A percentile compares a stretch with the other conserved stretches of the same genome.
These are phyloP conservation scores for Nipponacmea schrenckii DNA, from an alignment of 2,888 invertebrate genomes.

Conservation along the genomic window DNA sequence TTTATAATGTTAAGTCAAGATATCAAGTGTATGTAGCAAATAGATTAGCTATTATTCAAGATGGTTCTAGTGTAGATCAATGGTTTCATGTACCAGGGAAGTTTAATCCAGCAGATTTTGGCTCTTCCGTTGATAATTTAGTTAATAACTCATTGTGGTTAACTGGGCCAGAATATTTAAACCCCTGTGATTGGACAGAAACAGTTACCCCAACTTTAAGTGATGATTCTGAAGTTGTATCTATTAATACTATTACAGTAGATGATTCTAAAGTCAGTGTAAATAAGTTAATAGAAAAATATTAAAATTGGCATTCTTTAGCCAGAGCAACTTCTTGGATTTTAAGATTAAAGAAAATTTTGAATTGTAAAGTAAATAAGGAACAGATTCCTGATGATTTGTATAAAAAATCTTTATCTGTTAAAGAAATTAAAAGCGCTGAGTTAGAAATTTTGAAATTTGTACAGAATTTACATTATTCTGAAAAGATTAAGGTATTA, in stretches of 20 bases:
- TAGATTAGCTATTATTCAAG: neutral
- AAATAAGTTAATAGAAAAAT: no score
- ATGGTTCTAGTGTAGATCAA: constrained; percentile 2
- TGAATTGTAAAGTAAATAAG: no score
- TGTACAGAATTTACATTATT: no score
- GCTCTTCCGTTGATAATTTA: neutral
- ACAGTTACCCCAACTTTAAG: neutral
- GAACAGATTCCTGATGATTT: no score
- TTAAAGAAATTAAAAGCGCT: neutral
- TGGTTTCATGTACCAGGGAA: neutral
- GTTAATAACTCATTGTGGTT: neutral
- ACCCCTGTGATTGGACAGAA: neutral
- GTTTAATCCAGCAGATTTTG: constrained; percentile 5
- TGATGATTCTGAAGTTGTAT: no score
- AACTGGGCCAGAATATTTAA: neutral
- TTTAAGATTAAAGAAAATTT: no score
- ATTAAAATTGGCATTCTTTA: no score
- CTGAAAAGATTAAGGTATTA: no score
- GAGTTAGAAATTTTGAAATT: no score
- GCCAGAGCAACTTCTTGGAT: no score
- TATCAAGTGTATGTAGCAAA: constrained; percentile 13
- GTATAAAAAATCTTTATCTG: no score
- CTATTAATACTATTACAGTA: no score
- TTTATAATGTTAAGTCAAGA: neutral
- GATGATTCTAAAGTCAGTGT: neutral